Evolutionary conservation across 2,888 invertebrate species (phyloP).

Genomic region (Euphydryas editha): DNA sequence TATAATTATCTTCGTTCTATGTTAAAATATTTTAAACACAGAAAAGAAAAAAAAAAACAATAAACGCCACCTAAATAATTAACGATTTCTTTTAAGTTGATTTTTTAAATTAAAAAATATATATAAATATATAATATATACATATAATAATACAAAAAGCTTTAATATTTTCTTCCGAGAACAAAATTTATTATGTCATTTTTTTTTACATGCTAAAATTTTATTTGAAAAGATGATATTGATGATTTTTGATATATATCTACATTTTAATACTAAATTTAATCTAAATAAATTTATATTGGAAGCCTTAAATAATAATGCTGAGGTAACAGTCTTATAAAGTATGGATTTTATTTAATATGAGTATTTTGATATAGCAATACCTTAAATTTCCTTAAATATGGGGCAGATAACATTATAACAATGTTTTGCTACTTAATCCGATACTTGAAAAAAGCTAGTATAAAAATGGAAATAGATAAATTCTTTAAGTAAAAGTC

Average conservation of each 20-base stretch:
- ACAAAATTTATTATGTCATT: not conserved
- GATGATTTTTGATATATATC: too few species aligned
- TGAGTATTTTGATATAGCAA: constrained; percentile 5
- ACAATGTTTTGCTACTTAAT: not conserved
- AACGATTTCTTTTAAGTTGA: too few species aligned
- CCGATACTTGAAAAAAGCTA: not conserved
- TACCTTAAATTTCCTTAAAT: not conserved
- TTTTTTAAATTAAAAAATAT: too few species aligned
- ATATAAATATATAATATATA: too few species aligned
- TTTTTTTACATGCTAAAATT: not conserved
- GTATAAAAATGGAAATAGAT: constrained; percentile 17
- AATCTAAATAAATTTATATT: constrained; percentile 32
- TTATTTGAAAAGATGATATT: not conserved
- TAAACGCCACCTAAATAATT: too few species aligned
- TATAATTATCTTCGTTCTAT: not conserved
- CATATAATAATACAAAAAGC: not conserved
- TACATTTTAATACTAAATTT: constrained; percentile 23
- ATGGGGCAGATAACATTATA: constrained; percentile 1
- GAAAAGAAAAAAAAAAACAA: not conserved
- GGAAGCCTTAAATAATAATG: constrained; percentile 39
- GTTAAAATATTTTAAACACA: not conserved
- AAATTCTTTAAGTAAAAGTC: not conserved
- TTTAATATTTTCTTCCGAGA: not conserved
- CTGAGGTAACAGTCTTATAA: constrained; percentile 40
- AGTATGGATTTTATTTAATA: constrained; percentile 12